phyloP scores from a whole-genome alignment of 2,888 invertebrate species.

The Erebia aethiops region DNA sequence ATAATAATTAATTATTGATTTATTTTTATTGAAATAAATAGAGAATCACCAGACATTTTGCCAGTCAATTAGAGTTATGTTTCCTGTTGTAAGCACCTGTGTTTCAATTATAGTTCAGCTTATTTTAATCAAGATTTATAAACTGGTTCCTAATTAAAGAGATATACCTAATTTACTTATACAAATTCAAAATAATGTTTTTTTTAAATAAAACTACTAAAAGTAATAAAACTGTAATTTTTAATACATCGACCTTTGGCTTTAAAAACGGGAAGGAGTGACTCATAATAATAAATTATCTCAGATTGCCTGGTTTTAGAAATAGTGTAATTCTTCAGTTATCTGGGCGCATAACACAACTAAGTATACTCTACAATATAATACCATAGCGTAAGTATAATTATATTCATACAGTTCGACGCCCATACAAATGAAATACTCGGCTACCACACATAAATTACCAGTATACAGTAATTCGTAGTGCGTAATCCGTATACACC shows the following conservation, averaged over 20 bases:
- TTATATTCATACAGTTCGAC: no score
- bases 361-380: no score
- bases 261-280: neutral
- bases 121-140: slow-evolving; percentile 10
- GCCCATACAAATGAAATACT: no score
- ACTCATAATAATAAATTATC: no score
- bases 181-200: neutral
- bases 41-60: slow-evolving; percentile 10
- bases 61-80: slow-evolving; percentile 8
- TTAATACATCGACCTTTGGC: neutral
- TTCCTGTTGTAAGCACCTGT: slow-evolving; percentile 18
- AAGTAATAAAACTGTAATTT: neutral
- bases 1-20: neutral
- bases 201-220: slow-evolving; percentile 1
- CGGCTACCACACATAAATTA: no score
- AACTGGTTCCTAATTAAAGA: slow-evolving; percentile 7
- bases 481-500: no score
- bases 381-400: no score
- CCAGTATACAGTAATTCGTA: no score
- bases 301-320: neutral
- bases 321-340: neutral
- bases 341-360: no score
- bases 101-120: neutral
- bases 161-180: slow-evolving; percentile 5
- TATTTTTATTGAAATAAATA: slow-evolving; percentile 14